Evolutionary conservation across 2,113 vertebrate genomes (phyloP).

Genomic region (Podarcis cretensis): DNA sequence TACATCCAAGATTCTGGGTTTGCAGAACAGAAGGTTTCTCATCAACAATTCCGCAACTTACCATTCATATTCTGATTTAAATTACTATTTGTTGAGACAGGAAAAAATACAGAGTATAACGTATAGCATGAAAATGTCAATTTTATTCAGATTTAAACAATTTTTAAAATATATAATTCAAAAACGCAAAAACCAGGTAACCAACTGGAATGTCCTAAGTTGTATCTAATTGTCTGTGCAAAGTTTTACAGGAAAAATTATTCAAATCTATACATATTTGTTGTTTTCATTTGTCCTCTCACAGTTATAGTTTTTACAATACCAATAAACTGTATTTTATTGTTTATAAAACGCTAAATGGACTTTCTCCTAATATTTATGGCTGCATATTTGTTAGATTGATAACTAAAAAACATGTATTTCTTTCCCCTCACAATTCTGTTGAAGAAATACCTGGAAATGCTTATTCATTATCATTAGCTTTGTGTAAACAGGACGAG

Average conservation of each 20-base stretch:
- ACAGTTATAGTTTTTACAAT: not conserved
- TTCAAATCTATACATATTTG: conserved; percentile 24
- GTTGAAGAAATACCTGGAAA: conserved; percentile 36
- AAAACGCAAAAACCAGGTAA: conserved; percentile 9
- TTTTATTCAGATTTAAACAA: conserved; percentile 1
- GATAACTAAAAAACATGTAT: not conserved
- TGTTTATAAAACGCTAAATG: not conserved
- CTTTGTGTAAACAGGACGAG: conserved; percentile 12
- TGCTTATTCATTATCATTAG: not conserved
- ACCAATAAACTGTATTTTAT: not conserved
- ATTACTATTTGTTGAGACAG: not conserved
- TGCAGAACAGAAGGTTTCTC: not conserved
- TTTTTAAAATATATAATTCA: not conserved
- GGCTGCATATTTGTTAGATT: conserved; percentile 27
- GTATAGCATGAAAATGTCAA: not conserved
- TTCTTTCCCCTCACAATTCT: not conserved
- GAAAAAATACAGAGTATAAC: not conserved
- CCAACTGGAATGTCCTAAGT: not conserved
- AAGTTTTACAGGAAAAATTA: conserved; percentile 43
- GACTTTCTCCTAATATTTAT: conserved; percentile 10
- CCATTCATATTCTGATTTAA: not conserved
- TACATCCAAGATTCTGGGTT: not conserved
- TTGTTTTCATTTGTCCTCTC: not conserved
- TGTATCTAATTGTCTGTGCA: not conserved
- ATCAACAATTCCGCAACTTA: not conserved